Base-by-base conservation (phyloP, 64 coral and sea anemone genomes). In the Actinia tenebrosa region DNA sequence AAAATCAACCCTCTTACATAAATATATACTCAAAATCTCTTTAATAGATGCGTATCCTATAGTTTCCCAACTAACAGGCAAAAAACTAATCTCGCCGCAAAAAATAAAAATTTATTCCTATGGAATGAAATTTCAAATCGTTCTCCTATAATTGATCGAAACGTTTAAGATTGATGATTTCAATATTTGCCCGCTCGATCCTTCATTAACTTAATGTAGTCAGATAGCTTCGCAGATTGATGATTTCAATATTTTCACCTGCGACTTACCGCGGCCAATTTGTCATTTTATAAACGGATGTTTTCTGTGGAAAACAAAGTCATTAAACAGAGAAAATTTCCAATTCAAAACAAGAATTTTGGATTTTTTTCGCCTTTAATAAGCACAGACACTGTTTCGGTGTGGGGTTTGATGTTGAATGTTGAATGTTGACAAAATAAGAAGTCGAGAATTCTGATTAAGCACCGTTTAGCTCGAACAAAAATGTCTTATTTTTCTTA, bases 241-340 rank as follows among this genome's bases (percentile, higher is more conserved):
- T 43, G 25, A 10, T 13, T 42, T 75, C 5, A 66, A 66, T 66
- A 11, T 75, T 72, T 75, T 13, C 26, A 75, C 69, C 69, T 75
- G 69, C 25, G 10, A 30, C 69, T 30, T 75, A 8, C 69, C 69
- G 69, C 10, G 69, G 69, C 7, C 10, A 75, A 13, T 75, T 75
- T 75, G 69, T 75, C 27, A 75, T 75, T 75, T 75, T 66, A 75
- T 75, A 75, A 75, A 75, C 69, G 69, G 69, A 75, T 30, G 69
- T 75, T 75, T 75, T 75, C 26, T 15, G 9, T 8, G 1, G 26
- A 43, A 1, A 75, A 75, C 1, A 75, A 75, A 2, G 69, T 26
- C 42, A 30, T 75, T 43, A 37, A 75, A 75, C 10, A 75, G 11
- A 26, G 25, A 10, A 7, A 13, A 75, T 75, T 75, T 75, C 26